Percentiles rank a stretch among this genome's conserved stretches.
These are phyloP conservation scores for Elanus axillaris DNA, from an alignment of 2,113 vertebrate species.

Conservation along the genomic window DNA sequence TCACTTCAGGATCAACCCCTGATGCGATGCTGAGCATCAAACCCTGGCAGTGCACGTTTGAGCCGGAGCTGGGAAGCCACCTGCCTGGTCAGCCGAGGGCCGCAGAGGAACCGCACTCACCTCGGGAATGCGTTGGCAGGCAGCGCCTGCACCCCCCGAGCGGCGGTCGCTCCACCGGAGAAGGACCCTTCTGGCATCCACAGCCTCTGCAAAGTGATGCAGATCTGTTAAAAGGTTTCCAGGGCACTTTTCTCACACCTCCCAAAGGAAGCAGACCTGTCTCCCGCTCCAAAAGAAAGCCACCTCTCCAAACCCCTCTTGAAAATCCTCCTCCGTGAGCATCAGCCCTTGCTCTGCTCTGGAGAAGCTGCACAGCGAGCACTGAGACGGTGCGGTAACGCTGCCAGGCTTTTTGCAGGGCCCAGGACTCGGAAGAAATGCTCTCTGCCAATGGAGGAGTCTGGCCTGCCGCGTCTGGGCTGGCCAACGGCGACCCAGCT, in stretches of 20 bases:
- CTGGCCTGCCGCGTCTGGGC: no score
- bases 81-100: background rate
- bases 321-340: no score
- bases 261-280: background rate
- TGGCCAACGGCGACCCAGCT: no score
- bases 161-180: background rate
- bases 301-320: no score
- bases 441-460: no score
- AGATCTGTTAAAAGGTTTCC: background rate
- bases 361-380: no score
- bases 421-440: no score
- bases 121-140: background rate
- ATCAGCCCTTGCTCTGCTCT: no score
- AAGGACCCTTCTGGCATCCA: background rate
- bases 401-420: no score
- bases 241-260: background rate
- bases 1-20: background rate
- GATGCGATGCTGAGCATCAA: background rate
- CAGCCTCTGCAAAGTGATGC: background rate
- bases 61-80: background rate
- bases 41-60: background rate
- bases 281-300: background rate
- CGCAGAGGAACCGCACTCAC: background rate
- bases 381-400: no score
- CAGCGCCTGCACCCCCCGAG: background rate